Evolutionary conservation across 1,140 invertebrate species (phyloP).

Genomic region (Zaprionus vittiger): DNA sequence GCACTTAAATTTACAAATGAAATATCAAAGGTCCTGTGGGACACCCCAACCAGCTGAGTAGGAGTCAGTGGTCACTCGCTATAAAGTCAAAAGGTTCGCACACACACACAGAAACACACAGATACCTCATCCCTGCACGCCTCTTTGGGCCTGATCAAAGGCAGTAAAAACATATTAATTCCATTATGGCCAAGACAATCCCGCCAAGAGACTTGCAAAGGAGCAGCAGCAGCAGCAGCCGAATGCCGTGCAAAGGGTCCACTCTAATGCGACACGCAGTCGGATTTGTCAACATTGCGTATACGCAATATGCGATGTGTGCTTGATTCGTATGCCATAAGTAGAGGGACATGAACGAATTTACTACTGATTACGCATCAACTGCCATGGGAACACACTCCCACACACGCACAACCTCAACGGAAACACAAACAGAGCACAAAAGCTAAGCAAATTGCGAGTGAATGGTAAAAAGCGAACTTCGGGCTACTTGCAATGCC

Average conservation of each 20-base stretch:
- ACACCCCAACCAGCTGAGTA: no score
- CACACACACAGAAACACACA: slow-evolving; percentile 9
- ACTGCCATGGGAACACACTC: slow-evolving; percentile 50
- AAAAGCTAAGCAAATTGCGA: slow-evolving; percentile 60
- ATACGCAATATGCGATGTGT: slow-evolving; percentile 37
- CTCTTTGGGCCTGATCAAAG: slow-evolving; percentile 66
- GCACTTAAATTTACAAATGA: slow-evolving; percentile 45
- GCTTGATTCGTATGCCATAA: slow-evolving; percentile 34
- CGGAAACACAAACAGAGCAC: slow-evolving; percentile 3
- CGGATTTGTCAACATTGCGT: slow-evolving; percentile 76
- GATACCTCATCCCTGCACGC: slow-evolving; percentile 21
- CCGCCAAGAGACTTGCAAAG: slow-evolving; percentile 51
- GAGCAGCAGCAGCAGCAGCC: slow-evolving; percentile 7
- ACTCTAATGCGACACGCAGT: slow-evolving; percentile 69
- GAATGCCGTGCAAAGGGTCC: slow-evolving; percentile 28
- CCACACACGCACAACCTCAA: slow-evolving; percentile 4
- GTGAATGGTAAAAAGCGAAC: slow-evolving; percentile 48
- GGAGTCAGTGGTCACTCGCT: slow-evolving; percentile 15
- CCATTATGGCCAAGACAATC: slow-evolving; percentile 76
- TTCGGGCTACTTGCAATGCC: slow-evolving; percentile 64
- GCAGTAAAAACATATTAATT: slow-evolving; percentile 70
- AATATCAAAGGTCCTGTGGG: slow-evolving; percentile 41
- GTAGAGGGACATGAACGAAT: slow-evolving; percentile 65
- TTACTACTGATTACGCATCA: slow-evolving; percentile 74
- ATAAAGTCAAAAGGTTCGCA: slow-evolving; percentile 27